Evolutionary conservation across 37 sponge, comb jelly and placozoan species (phyloP).

Genomic region (Cladorhizidae sp.): DNA sequence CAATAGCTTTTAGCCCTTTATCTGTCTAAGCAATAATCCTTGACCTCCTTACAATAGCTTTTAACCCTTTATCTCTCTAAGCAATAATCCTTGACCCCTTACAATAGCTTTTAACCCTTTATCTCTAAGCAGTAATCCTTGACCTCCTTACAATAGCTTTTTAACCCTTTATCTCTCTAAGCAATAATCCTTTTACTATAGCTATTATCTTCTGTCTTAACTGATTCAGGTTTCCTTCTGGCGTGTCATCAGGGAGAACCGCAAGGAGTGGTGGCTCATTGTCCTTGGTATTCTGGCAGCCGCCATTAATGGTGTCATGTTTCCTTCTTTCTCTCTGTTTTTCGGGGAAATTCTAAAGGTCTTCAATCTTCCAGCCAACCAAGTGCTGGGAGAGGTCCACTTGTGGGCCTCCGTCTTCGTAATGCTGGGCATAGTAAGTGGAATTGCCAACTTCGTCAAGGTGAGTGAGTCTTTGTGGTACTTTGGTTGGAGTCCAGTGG

Average conservation of each 20-base stretch:
- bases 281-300: conserved; percentile 73
- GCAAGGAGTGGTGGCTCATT: conserved; percentile 79
- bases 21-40: neutral
- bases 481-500: no score
- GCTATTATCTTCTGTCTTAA: no score
- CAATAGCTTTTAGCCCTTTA: no score
- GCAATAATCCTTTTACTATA: no score
- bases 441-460: conserved; percentile 49
- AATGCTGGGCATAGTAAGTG: conserved; percentile 48
- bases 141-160: no score
- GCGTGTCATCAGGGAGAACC: conserved; percentile 62
- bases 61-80: neutral
- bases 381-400: conserved; percentile 22
- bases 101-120: neutral
- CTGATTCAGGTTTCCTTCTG: conserved; percentile 22
- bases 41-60: neutral
- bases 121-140: neutral
- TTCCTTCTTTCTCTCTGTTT: conserved; percentile 73
- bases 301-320: conserved; percentile 40
- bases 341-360: conserved; percentile 70
- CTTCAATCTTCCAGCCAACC: conserved; percentile 30
- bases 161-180: neutral
- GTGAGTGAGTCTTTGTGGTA: no score
- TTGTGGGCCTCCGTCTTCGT: conserved; percentile 63
- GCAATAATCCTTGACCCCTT: neutral